Base-by-base conservation (phyloP, 2,113 vertebrate genomes). In the Channa maculata region DNA sequence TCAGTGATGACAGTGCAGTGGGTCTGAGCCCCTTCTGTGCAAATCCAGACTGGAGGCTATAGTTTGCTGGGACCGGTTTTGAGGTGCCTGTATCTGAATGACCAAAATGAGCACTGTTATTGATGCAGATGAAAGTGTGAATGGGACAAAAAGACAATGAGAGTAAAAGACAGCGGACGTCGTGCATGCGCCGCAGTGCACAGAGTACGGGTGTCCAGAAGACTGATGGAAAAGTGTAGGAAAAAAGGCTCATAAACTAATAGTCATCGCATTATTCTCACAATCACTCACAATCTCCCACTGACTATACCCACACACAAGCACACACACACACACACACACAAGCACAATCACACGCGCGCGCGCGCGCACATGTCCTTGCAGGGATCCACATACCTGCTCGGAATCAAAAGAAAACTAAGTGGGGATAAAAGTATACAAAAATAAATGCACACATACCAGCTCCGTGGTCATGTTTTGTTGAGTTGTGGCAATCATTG, bases 401-500 rank as follows among this genome's bases (percentile, higher is more conserved):
- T 63, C 34, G 48, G 54, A 57, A 71, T 52, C 5, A 36, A 15
- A 38, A 11, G n/a, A 6, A 48, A 73, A 66, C 49, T 4, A 58
- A 74, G 62, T 63, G 13, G 5, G 34, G 4, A 39, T 43, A 53
- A 71, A 86, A 66, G 0, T 75, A 65, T 66, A 50, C 9, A 8
- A 72, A 50, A 5, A 33, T 49, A 43, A 37, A 43, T 0, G 3
- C 34, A 70, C 60, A 80, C 86, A 48, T 92, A 95, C 95, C 93
- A 92, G 91, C 59, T 95, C 95, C 53, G 94, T 93, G 72, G 92
- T 93, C 90, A 95, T 88, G 81, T 94, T 95, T 77, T 95, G 95
- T 79, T 95, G 95, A 88, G 95, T 94, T 90, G 93, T 94, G 71
- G 93, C 93, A 82, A 95, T 95, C 95, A 95, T 95, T 71, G 83